Percentiles rank a stretch among this genome's conserved stretches.
Evolutionary conservation across 1,140 invertebrate genomes (phyloP).

Genomic region (Drosophila pallidifrons): DNA sequence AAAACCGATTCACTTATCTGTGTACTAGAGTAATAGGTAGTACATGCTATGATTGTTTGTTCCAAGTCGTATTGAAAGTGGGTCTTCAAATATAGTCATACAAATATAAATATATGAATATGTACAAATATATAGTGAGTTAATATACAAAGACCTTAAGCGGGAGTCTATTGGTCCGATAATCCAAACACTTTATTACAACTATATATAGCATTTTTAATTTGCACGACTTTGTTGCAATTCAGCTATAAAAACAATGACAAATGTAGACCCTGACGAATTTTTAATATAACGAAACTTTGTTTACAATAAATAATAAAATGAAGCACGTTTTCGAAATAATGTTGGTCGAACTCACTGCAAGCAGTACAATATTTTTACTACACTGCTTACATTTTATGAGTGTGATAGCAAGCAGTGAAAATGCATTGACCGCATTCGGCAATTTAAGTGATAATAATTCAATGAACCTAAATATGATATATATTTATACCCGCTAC

Average conservation of each 20-base stretch:
- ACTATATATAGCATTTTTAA: not conserved
- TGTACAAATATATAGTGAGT: not conserved
- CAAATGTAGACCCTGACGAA: slow-evolving; percentile 92
- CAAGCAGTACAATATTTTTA: too few species aligned
- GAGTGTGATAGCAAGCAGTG: too few species aligned
- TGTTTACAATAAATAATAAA: too few species aligned
- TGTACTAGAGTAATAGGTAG: slow-evolving; percentile 23
- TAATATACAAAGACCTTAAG: slow-evolving; percentile 12
- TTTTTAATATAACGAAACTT: slow-evolving; percentile 85
- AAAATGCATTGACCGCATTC: too few species aligned
- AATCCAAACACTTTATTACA: slow-evolving; percentile 2
- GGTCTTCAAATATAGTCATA: slow-evolving; percentile 62
- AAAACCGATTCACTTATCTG: slow-evolving; percentile 54
- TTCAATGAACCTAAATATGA: too few species aligned
- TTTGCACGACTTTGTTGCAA: not conserved
- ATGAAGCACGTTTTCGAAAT: too few species aligned
- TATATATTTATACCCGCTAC: too few species aligned
- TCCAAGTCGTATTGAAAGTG: slow-evolving; percentile 46
- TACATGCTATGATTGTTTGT: slow-evolving; percentile 58
- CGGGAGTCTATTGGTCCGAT: not conserved
- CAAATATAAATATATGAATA: not conserved
- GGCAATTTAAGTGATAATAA: too few species aligned
- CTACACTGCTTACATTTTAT: too few species aligned
- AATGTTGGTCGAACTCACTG: too few species aligned
- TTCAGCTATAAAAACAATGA: too few species aligned